A percentile compares a stretch with the other conserved stretches of the same genome.
These are phyloP conservation scores for Amblyjoppa proteus DNA, from an alignment of 2,888 invertebrate genomes.

Conservation along the genomic window DNA sequence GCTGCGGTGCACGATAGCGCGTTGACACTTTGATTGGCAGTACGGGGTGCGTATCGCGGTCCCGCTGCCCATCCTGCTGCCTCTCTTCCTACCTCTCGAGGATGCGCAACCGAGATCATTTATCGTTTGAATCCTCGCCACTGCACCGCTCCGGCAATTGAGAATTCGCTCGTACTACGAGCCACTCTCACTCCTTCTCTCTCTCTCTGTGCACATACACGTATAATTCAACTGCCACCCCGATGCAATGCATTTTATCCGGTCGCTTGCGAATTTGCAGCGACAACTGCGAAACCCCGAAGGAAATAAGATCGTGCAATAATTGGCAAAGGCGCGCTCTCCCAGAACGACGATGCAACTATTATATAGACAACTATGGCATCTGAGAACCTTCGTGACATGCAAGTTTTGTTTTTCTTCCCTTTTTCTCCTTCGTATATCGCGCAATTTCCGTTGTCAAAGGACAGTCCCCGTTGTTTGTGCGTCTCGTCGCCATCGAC, in stretches of 20 bases:
- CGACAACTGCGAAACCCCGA: conserved; percentile 42
- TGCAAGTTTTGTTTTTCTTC: background rate
- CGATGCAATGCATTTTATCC: conserved; percentile 11
- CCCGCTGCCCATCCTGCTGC: conserved; percentile 22
- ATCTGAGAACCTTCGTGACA: conserved; percentile 14
- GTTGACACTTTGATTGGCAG: conserved; percentile 81
- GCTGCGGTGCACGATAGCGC: conserved; percentile 73
- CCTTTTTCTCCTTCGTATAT: background rate
- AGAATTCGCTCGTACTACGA: conserved; percentile 11
- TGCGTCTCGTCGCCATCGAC: background rate
- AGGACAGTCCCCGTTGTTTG: background rate
- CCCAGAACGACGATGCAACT: conserved; percentile 30
- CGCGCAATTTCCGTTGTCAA: conserved; percentile 21
- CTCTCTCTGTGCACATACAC: background rate
- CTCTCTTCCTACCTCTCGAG: conserved; percentile 27
- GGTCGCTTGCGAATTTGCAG: conserved; percentile 44
- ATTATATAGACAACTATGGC: background rate
- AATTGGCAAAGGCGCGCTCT: conserved; percentile 46
- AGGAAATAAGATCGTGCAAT: conserved; percentile 41
- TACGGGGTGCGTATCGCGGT: conserved; percentile 62
- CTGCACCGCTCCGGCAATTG: conserved; percentile 39
- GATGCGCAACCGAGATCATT: conserved; percentile 54
- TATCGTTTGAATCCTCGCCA: conserved; percentile 62
- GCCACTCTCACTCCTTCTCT: background rate
- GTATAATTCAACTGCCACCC: background rate